Conservation (phyloP, 2,888 invertebrate genomes). For the Cenopis cana region DNA sequence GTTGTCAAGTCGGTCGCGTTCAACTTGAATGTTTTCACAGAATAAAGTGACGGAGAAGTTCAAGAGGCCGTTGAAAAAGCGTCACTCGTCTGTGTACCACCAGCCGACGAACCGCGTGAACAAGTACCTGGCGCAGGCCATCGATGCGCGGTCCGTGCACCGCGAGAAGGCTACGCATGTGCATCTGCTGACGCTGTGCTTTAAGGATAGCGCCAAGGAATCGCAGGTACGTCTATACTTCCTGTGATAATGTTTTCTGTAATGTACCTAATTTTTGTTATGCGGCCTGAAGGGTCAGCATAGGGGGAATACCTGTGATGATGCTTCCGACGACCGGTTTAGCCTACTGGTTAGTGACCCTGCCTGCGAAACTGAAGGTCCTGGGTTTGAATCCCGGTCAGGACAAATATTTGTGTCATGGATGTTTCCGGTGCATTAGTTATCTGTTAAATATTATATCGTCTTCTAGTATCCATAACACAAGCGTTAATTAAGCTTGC, state of each 20-base stretch:
- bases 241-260: neutral
- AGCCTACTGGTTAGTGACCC: no score
- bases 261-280: no score
- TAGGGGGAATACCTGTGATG: no score
- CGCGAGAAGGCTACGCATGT: slow-evolving; percentile 96
- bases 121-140: slow-evolving; percentile 95
- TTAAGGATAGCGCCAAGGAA: slow-evolving; percentile 94
- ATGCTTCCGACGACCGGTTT: no score
- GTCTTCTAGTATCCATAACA: no score
- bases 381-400: no score
- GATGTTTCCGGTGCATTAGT: no score
- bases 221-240: slow-evolving; percentile 84
- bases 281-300: no score
- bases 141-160: slow-evolving; percentile 95
- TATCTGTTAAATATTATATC: no score
- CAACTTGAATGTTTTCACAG: slow-evolving; percentile 79
- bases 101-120: slow-evolving; percentile 96
- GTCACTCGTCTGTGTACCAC: slow-evolving; percentile 94
- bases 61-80: slow-evolving; percentile 94
- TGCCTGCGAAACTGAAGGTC: no score
- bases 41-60: slow-evolving; percentile 95
- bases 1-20: slow-evolving; percentile 49
- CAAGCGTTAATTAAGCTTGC: no score
- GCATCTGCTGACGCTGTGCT: slow-evolving; percentile 93
- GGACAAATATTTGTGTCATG: no score